Base-by-base conservation (phyloP, 2,113 vertebrate species). In the Carassius gibelio region DNA sequence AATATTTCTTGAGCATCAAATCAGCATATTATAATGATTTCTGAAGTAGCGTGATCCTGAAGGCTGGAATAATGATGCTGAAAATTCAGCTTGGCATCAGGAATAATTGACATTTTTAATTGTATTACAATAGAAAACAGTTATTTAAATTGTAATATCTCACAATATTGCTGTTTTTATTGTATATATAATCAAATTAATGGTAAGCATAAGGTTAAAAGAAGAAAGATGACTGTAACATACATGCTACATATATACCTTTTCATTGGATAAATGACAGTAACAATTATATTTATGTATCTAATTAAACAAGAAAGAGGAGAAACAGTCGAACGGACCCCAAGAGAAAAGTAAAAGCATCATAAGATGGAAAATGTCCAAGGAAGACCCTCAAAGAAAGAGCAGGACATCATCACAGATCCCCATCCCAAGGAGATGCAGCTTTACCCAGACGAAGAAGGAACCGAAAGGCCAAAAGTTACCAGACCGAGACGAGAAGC, bases 211-310 rank as follows among this genome's bases (percentile, higher is more conserved):
- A 21, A 19, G 19, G 8, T 19, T 21, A 21, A 62, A 57, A 5
- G 8, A 1, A 1, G 13, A 1, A 1, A 1, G 13, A 1, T 13
- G 0, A 1, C 11, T 5, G 1, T 1, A 64, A 13, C 36, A 62
- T 23, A 66, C 1, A 66, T 15, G 15, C 0, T 68, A 6, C 3
- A 66, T 66, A 17, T 68, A 8, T 30, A 17, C 14, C 3, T 52
- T 76, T 52, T 75, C 6, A 75, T 30, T 26, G 15, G 11, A 30
- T 6, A 19, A 55, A 30, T 19, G 7, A 69, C 30, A 19, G 3
- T 69, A 9, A 36, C 14, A 68, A 68, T 8, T 42, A 42, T 8
- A 45, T 45, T 45, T 10, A 45, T 9, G 8, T 69, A 69, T 57
- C n/a, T 17, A 55, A 19, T 76, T 21, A 34, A 13, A 34, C 2